phyloP scores from a whole-genome alignment of 1,140 invertebrate species.

The Drosophila jambulina region DNA sequence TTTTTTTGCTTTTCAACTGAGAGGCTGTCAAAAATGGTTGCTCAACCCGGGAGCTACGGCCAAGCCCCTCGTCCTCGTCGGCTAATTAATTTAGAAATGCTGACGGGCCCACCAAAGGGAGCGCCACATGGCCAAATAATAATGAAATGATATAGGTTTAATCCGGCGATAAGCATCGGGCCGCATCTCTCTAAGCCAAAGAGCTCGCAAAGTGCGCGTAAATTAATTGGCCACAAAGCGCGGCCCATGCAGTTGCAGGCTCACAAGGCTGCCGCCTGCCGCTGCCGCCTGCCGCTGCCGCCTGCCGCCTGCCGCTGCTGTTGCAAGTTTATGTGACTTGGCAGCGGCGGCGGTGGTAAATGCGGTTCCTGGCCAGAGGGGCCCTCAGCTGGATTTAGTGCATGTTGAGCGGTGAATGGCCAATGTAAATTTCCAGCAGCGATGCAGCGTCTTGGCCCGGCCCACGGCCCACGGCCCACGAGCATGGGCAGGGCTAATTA shows the following conservation, averaged over 20 bases:
- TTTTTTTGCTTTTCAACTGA: conserved; percentile 42
- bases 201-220: conserved; percentile 69
- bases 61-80: conserved; percentile 62
- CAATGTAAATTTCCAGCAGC: conserved; percentile 64
- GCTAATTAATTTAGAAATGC: conserved; percentile 80
- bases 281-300: too few species aligned
- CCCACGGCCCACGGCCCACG: conserved; percentile 8
- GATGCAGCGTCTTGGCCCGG: conserved; percentile 9
- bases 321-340: conserved; percentile 35
- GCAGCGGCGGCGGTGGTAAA: conserved; percentile 3
- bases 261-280: conserved; percentile 14
- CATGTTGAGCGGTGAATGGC: conserved; percentile 63
- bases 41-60: conserved; percentile 43
- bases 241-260: conserved; percentile 3
- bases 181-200: conserved; percentile 37
- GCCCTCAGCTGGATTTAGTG: conserved; percentile 54
- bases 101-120: conserved; percentile 61
- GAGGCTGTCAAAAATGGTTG: conserved; percentile 77
- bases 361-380: conserved; percentile 27
- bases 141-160: conserved; percentile 65
- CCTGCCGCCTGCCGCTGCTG: conserved; percentile 12
- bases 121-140: conserved; percentile 58
- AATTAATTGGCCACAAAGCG: conserved; percentile 67
- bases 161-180: conserved; percentile 67
- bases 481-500: conserved; percentile 55